Base-by-base conservation (phyloP, 2,797 vertebrate genomes). In the Chiloscyllium punctatum region DNA sequence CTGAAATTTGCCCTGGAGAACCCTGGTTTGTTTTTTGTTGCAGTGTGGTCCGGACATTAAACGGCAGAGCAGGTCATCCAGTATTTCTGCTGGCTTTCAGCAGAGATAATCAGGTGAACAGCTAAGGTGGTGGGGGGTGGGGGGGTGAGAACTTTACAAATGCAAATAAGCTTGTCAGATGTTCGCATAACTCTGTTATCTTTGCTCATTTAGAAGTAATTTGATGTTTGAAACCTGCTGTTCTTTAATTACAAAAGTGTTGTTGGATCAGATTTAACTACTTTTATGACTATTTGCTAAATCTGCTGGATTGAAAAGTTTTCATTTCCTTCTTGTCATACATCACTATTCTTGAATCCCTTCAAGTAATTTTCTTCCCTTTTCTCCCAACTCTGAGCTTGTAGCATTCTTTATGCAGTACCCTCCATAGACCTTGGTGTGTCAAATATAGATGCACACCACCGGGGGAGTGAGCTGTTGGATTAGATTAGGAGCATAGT, bases 21-120 rank as follows among this genome's bases (percentile, higher is more conserved):
- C 37, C 66, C 90, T 69, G n/a, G 62, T 92, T 92, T 92, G 90
- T 92, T 92, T 84, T 92, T 68, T 92, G 90, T 92, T 92, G 90
- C 90, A 69, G n/a, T 92, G 90, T 92, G 90, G 90, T 92, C 90
- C 90, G 90, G 90, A 92, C 69, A 37, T 92, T 92, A 92, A 92
- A 69, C 90, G 42, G 7, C 21, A 68, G 90, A 92, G n/a, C n/a
- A 69, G 62, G 90, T 92, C 90, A 68, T 69, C 21, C 62, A 69
- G 90, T 92, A 69, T 92, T 92, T 69, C 62, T 92, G 62, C n/a
- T 42, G 66, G 23, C 18, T 37, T 37, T 42, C 66, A 37, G 66
- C 66, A 69, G 90, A 92, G 23, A 69, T 66, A 42, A 21, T 69
- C 62, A 92, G 90, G 90, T 92, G 90, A 92, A 69, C 90, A 92